Conservation (phyloP, 2,797 vertebrate species). For the Adelosebastes latens region DNA sequence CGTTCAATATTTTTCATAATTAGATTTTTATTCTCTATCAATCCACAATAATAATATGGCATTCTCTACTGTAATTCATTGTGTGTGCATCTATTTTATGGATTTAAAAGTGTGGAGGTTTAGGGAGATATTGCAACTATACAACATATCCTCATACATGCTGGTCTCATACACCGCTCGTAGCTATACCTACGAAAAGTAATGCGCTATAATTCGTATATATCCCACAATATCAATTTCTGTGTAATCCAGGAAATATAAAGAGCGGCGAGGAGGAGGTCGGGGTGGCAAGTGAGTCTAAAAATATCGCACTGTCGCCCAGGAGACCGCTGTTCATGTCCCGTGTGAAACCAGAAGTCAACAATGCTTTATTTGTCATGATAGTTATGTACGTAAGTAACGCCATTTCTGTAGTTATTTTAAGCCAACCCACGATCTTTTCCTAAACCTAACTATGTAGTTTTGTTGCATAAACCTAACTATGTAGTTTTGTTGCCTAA, state of each 20-base stretch:
- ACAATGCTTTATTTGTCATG: rapidly evolving
- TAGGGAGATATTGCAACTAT: neutral
- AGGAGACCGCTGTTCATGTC: rapidly evolving
- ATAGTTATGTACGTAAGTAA: rapidly evolving
- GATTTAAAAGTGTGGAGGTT: neutral
- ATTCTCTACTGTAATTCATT: neutral
- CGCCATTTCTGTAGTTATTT: too few species aligned
- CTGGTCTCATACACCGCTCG: neutral
- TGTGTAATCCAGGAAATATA: too few species aligned
- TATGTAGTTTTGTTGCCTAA: too few species aligned
- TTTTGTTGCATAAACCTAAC: too few species aligned
- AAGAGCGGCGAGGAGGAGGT: too few species aligned
- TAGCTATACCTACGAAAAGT: neutral
- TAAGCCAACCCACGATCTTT: too few species aligned
- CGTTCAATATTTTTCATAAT: neutral
- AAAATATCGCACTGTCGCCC: too few species aligned
- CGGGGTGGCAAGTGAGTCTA: too few species aligned
- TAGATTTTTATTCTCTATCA: neutral
- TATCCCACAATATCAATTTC: too few species aligned
- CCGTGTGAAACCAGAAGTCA: too few species aligned
- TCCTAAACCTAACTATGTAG: too few species aligned
- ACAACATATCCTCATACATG: too few species aligned
- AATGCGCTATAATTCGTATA: neutral
- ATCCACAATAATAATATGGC: neutral
- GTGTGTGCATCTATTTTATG: neutral